Evolutionary conservation across 2,888 invertebrate genomes (phyloP).

Genomic region (Hydriomena furcata): DNA sequence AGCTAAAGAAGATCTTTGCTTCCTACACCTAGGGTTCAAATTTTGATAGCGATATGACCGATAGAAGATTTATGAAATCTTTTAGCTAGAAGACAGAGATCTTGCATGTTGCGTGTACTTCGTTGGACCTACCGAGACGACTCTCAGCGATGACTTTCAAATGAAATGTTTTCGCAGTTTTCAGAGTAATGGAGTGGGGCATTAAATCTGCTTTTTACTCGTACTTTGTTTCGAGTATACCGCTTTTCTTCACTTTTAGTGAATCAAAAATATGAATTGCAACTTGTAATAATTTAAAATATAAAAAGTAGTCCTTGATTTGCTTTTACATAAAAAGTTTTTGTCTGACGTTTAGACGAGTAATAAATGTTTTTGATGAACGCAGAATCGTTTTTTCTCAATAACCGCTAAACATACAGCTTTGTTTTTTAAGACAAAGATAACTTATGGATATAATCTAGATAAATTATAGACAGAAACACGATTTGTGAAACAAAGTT

Average conservation of each 20-base stretch:
- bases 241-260: slow-evolving; percentile 14
- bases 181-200: slow-evolving; percentile 12
- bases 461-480: no score
- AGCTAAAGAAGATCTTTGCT: not conserved
- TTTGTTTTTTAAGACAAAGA: no score
- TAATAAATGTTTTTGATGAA: no score
- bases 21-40: slow-evolving; percentile 1
- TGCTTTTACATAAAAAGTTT: no score
- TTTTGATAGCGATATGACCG: not conserved
- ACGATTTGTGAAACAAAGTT: no score
- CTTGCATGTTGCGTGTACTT: slow-evolving; percentile 24
- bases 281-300: no score
- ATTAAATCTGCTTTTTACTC: slow-evolving; percentile 17
- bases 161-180: slow-evolving; percentile 12
- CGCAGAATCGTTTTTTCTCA: no score
- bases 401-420: no score
- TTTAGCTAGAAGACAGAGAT: slow-evolving; percentile 9
- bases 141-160: slow-evolving; percentile 22
- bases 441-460: no score
- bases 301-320: no score
- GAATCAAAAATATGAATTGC: slow-evolving; percentile 18
- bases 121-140: slow-evolving; percentile 1
- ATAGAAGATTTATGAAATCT: slow-evolving; percentile 17
- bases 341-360: no score
- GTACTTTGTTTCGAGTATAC: slow-evolving; percentile 13